Percentiles rank a stretch among this genome's conserved stretches.
Conservation (phyloP, 2,888 invertebrate species). For the Cenopis cana region DNA sequence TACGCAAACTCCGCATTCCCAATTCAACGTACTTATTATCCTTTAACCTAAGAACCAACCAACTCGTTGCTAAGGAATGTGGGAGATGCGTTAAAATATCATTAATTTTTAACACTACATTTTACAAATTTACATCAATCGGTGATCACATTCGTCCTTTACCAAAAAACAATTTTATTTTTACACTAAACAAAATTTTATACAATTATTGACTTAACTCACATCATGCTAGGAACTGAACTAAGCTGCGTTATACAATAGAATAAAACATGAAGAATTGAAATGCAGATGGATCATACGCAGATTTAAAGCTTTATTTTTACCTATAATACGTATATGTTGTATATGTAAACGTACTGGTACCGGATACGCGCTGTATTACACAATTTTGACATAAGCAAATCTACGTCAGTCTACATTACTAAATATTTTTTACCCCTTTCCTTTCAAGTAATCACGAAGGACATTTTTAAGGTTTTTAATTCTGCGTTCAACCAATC, state of each 20-base stretch:
- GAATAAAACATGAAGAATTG: neutral
- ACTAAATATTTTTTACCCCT: neutral
- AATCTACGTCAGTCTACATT: neutral
- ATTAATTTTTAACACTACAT: slow-evolving; percentile 32
- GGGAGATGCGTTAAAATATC: slow-evolving; percentile 15
- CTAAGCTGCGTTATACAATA: neutral
- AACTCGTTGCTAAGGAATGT: neutral
- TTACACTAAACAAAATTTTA: slow-evolving; percentile 45
- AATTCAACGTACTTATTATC: neutral
- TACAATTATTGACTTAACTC: neutral
- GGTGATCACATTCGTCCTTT: slow-evolving; percentile 79
- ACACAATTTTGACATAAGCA: neutral
- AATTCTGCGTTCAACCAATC: neutral
- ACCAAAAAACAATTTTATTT: slow-evolving; percentile 48
- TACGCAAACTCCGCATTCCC: slow-evolving; percentile 8
- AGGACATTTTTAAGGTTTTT: neutral
- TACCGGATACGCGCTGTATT: too few relatives aligned
- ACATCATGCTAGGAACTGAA: neutral
- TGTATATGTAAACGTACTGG: too few relatives aligned
- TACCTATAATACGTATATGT: neutral
- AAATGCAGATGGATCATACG: neutral
- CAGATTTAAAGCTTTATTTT: neutral
- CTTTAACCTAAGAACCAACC: neutral
- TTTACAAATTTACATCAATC: slow-evolving; percentile 52
- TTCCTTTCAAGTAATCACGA: neutral